These are phyloP conservation scores for Drosophila ercepeae DNA, from an alignment of 1,140 invertebrate species.

Conservation along the genomic window DNA sequence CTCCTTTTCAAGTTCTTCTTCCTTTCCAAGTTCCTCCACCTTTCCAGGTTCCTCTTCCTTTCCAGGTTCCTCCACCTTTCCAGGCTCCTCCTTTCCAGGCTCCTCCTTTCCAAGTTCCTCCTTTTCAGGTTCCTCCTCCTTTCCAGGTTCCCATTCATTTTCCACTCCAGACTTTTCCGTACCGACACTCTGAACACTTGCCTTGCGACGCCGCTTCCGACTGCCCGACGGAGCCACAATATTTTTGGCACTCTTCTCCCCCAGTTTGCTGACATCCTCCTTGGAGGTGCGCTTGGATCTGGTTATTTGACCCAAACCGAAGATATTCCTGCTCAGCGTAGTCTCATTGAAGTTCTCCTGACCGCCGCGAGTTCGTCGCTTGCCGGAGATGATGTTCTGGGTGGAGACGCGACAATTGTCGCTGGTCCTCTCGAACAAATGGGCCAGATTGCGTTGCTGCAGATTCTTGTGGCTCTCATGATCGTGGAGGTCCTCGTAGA, in stretches of 20 bases:
- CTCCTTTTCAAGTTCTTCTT: too few relatives aligned
- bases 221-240: neutral
- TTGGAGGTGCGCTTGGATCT: neutral
- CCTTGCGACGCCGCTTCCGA: neutral
- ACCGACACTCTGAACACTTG: neutral
- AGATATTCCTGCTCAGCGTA: constrained; percentile 27
- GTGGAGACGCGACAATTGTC: constrained; percentile 75
- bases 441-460: constrained; percentile 21
- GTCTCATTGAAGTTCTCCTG: constrained; percentile 55
- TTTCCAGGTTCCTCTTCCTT: neutral
- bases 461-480: neutral
- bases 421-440: constrained; percentile 60
- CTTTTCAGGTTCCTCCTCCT: too few relatives aligned
- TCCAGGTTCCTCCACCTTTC: neutral
- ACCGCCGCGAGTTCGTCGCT: constrained; percentile 55
- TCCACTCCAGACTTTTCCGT: too few relatives aligned
- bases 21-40: neutral
- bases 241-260: neutral
- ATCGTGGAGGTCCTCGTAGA: constrained; percentile 12
- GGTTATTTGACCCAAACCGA: constrained; percentile 24
- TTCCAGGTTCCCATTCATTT: too few relatives aligned
- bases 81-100: too few relatives aligned
- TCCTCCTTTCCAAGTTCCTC: too few relatives aligned
- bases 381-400: constrained; percentile 72
- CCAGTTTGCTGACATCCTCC: neutral